Conservation (phyloP, 2,888 invertebrate genomes). For the Acanthacorydalis orientalis region DNA sequence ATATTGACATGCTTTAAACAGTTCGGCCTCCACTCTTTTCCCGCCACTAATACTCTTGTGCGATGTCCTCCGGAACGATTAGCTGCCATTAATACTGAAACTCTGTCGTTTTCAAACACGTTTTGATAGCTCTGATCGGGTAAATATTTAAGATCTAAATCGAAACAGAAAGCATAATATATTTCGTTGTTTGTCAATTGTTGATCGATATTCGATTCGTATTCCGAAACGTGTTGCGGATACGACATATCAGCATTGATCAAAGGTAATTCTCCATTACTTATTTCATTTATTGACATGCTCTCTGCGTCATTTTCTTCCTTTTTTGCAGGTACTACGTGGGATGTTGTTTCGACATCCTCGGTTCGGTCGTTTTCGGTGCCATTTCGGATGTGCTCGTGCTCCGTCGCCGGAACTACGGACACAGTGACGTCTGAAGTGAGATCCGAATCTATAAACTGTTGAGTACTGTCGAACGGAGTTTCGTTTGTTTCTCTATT, state of each 20-base stretch:
- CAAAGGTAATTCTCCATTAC: background rate
- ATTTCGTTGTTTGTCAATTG: slow-evolving; percentile 18
- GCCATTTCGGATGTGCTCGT: background rate
- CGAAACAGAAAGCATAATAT: slow-evolving; percentile 25
- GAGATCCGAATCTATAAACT: background rate
- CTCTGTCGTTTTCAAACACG: slow-evolving; percentile 11
- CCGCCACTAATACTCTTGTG: slow-evolving; percentile 28
- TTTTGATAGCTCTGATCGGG: slow-evolving; percentile 15
- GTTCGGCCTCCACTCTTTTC: slow-evolving; percentile 27
- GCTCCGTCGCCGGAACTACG: background rate
- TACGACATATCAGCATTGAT: background rate
- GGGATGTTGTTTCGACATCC: slow-evolving; percentile 6
- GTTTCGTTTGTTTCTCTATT: background rate
- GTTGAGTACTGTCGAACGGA: background rate
- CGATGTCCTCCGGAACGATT: slow-evolving; percentile 28
- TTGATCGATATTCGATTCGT: too few species aligned
- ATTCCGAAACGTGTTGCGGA: background rate
- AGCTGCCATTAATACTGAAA: slow-evolving; percentile 27
- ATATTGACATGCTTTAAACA: slow-evolving; percentile 28
- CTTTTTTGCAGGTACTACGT: background rate
- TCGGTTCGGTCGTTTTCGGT: background rate
- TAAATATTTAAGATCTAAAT: slow-evolving; percentile 26
- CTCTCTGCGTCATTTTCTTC: too few species aligned
- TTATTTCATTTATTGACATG: too few species aligned
- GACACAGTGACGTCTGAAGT: background rate